Evolutionary conservation across 2,797 vertebrate species (phyloP).

Genomic region (Rhadinocentrus ornatus): DNA sequence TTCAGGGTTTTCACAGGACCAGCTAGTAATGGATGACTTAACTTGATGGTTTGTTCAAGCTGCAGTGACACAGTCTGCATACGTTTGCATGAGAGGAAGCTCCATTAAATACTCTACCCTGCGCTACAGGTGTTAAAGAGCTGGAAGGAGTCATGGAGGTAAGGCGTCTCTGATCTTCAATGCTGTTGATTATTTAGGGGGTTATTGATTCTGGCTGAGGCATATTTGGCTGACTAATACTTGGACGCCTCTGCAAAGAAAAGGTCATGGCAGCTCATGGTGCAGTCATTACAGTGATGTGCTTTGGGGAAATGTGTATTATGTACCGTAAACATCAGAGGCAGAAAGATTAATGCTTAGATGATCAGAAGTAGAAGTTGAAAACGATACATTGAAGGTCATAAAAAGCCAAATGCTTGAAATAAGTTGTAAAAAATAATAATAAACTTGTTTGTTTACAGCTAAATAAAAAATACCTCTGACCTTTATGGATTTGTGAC

Average conservation of each 20-base stretch:
- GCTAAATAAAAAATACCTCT: slow-evolving; percentile 14
- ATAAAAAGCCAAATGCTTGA: not conserved
- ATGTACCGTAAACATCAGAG: slow-evolving; percentile 1
- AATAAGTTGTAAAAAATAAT: slow-evolving; percentile 18
- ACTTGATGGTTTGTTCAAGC: slow-evolving; percentile 36
- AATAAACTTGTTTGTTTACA: slow-evolving; percentile 1
- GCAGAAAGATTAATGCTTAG: slow-evolving; percentile 6
- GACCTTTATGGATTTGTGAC: slow-evolving; percentile 13
- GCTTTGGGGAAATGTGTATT: slow-evolving; percentile 19
- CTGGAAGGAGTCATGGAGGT: slow-evolving; percentile 56
- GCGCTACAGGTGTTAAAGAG: slow-evolving; percentile 33
- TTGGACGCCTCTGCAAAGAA: slow-evolving; percentile 53
- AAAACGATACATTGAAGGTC: not conserved
- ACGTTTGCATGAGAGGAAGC: slow-evolving; percentile 35
- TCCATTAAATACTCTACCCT: not conserved
- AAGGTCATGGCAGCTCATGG: slow-evolving; percentile 53
- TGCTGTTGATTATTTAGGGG: slow-evolving; percentile 47
- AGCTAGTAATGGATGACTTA: slow-evolving; percentile 27
- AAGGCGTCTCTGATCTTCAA: slow-evolving; percentile 57
- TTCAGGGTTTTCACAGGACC: slow-evolving; percentile 38
- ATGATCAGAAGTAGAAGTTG: not conserved
- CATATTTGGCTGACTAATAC: slow-evolving; percentile 64
- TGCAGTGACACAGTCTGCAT: slow-evolving; percentile 31
- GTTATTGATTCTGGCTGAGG: slow-evolving; percentile 67
- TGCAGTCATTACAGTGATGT: slow-evolving; percentile 36